A percentile compares a stretch with the other conserved stretches of the same genome.
Conservation (phyloP, 1,140 invertebrate species). For the Probaryconus sp. region DNA sequence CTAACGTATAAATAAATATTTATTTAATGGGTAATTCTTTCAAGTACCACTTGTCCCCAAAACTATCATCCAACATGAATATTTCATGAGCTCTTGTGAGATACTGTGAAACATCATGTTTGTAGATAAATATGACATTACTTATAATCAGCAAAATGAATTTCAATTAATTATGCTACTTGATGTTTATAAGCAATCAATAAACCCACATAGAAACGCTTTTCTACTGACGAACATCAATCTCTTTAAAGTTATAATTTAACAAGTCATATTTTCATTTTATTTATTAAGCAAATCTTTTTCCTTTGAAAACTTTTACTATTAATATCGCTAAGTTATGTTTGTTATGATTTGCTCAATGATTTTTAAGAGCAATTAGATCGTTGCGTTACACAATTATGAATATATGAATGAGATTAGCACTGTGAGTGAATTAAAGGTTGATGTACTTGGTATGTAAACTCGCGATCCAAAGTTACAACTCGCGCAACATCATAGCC, state of each 20-base stretch:
- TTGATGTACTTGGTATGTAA: slow-evolving; percentile 42
- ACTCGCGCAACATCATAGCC: slow-evolving; percentile 22
- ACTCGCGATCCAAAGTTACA: slow-evolving; percentile 35
- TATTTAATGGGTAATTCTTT: slow-evolving; percentile 10
- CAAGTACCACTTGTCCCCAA: slow-evolving; percentile 13
- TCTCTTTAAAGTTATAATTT: no score
- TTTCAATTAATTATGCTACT: slow-evolving; percentile 8
- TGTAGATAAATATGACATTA: slow-evolving; percentile 4
- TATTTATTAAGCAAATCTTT: no score
- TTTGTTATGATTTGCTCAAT: background rate
- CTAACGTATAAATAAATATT: slow-evolving; percentile 33
- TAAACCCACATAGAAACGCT: slow-evolving; percentile 6
- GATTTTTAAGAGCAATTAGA: slow-evolving; percentile 2
- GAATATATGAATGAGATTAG: slow-evolving; percentile 37
- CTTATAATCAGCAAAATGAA: slow-evolving; percentile 8
- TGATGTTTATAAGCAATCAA: slow-evolving; percentile 5
- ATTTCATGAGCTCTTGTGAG: slow-evolving; percentile 4
- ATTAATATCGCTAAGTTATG: no score
- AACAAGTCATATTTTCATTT: no score
- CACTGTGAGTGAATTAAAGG: slow-evolving; percentile 25
- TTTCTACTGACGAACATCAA: no score
- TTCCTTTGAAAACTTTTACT: no score
- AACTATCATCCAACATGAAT: slow-evolving; percentile 17
- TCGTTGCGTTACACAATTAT: slow-evolving; percentile 8
- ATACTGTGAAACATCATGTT: slow-evolving; percentile 26